Conservation (phyloP, 2,888 invertebrate species). For the Lasioglossum morio region DNA sequence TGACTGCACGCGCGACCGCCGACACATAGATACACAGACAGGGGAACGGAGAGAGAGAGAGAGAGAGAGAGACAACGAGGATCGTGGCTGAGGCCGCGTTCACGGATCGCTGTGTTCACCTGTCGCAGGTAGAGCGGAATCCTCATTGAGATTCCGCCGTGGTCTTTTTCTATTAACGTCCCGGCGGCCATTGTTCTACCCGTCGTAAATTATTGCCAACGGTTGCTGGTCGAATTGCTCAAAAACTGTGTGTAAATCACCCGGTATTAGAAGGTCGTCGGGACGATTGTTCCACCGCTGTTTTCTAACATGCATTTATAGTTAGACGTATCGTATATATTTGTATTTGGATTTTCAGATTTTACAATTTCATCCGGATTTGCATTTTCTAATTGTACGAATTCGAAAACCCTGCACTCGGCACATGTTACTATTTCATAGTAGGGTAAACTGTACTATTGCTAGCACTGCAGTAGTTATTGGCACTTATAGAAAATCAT, state of each 20-base stretch:
- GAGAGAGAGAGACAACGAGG: neutral
- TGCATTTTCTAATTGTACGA: neutral
- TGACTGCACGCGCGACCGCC: constrained; percentile 23
- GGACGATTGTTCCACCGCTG: constrained; percentile 17
- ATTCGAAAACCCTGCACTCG: neutral
- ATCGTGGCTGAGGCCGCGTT: constrained; percentile 21
- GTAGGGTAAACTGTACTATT: no score
- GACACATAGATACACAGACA: neutral
- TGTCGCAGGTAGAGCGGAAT: constrained; percentile 63
- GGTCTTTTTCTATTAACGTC: constrained; percentile 55
- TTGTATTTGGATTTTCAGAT: no score
- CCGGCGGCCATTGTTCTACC: constrained; percentile 63
- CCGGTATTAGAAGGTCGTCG: constrained; percentile 45
- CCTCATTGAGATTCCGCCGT: constrained; percentile 66
- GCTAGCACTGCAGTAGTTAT: no score
- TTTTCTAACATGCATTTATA: neutral
- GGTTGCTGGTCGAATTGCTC: constrained; percentile 41
- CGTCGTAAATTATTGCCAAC: constrained; percentile 61
- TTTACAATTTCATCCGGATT: no score
- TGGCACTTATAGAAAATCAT: no score
- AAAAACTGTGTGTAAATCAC: constrained; percentile 57
- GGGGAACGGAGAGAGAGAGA: neutral
- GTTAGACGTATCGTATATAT: neutral
- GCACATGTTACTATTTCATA: no score
- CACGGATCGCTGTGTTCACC: constrained; percentile 63